Evolutionary conservation across 2,888 invertebrate species (phyloP), one percentile per base, ranked within the genome.

Genomic region (Harpalus rufipes): DNA sequence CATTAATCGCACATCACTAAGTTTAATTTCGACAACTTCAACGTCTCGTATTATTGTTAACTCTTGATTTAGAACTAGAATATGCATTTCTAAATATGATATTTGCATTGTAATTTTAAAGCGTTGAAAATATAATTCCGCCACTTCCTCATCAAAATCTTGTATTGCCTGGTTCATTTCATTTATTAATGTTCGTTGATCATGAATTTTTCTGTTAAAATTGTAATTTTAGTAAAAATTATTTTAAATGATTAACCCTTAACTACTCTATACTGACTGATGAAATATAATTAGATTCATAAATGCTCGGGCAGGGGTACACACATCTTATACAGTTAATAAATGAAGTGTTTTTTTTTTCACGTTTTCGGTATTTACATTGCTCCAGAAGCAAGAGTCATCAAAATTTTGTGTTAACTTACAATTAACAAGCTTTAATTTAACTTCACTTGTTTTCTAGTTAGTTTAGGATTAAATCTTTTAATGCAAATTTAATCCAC

Each of bases 21-120:
- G 90, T 68, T 91, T 89, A 86, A 94, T 93, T 90, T 97, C 96
- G 58, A 93, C 93, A 2, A 93, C 92, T 89, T 96, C 96, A 87
- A 94, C 96, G 61, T 95, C 94, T 88, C 94, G 95, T 10, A 96
- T 89, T 16, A 97, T 94, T 72, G 94, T 92, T 88, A 96, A 91
- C 89, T 97, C 96, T 89, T 96, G 94, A 87, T 96, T 94, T 18
- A 96, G 88, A 21, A 94, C 94, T 21, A 95, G 92, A 68, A 96
- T 90, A 88, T 93, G 94, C 39, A 95, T 88, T 86, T 95, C 93
- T 83, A 95, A 91, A 78, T 95, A 93, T 85, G 92, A 91, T 0
- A 92, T 90, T 18, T 92, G 91, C 58, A 94, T 92, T 88, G 94
- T 92, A 0, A 94, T 92, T 6, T 93, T 90, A 12, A 94, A 91